Percentiles rank a stretch among this genome's conserved stretches.
Evolutionary conservation across 2,113 vertebrate species (phyloP).

Genomic region (Grallaria varia): DNA sequence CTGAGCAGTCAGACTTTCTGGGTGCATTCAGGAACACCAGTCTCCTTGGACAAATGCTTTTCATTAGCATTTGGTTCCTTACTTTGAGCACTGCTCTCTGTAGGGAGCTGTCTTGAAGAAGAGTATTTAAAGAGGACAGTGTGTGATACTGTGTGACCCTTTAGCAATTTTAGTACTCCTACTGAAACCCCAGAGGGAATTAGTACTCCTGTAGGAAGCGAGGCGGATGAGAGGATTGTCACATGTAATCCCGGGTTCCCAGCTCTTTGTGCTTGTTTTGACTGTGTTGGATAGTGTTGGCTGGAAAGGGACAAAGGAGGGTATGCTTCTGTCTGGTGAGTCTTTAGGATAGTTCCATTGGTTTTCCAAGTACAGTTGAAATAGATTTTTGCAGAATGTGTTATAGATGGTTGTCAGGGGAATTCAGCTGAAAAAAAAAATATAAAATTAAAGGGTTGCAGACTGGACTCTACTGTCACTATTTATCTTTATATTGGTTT

Average conservation of each 20-base stretch:
- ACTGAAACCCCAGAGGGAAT: not conserved
- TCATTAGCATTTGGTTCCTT: rapidly evolving
- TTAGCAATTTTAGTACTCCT: not conserved
- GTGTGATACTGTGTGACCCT: not conserved
- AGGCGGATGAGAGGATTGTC: not conserved
- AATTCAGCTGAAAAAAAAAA: slow-evolving; percentile 31
- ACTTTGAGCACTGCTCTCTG: not conserved
- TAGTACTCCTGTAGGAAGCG: not conserved
- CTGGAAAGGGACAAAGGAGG: not conserved
- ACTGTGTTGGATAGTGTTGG: not conserved
- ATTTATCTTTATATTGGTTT: not conserved
- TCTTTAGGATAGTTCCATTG: not conserved
- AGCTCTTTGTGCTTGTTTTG: not conserved
- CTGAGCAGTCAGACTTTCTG: not conserved
- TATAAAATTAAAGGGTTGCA: slow-evolving; percentile 24
- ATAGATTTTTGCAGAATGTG: not conserved
- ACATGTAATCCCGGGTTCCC: not conserved
- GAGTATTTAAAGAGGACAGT: not conserved
- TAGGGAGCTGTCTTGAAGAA: not conserved
- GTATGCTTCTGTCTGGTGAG: not conserved
- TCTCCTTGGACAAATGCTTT: not conserved
- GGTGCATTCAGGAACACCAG: not conserved
- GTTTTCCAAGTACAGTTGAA: not conserved
- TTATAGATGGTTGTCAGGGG: slow-evolving; percentile 30
- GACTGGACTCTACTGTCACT: slow-evolving; percentile 34